These are phyloP conservation scores for Heliothis peltigera DNA, from an alignment of 2,888 invertebrate species.

Conservation along the genomic window DNA sequence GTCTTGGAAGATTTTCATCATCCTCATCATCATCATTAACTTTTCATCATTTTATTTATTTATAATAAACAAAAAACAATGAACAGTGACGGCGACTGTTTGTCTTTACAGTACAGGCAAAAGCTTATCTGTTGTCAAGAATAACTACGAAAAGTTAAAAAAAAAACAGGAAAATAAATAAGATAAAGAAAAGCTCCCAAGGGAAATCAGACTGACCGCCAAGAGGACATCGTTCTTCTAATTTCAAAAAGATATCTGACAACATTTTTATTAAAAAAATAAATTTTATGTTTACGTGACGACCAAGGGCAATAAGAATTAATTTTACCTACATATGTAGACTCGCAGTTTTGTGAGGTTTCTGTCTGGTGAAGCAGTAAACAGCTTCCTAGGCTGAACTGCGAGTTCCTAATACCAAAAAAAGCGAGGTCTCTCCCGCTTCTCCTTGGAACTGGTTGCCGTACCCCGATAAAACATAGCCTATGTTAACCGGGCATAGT, in stretches of 20 bases:
- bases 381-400: too few species aligned
- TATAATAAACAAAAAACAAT: background rate
- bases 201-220: conserved; percentile 47
- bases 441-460: too few species aligned
- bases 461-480: too few species aligned
- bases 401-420: too few species aligned
- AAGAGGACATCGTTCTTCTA: conserved; percentile 23
- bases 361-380: too few species aligned
- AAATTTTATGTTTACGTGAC: conserved; percentile 13
- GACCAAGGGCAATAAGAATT: conserved; percentile 18
- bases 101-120: background rate
- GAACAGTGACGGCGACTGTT: background rate
- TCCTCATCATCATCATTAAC: too few species aligned
- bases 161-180: conserved; percentile 19
- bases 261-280: conserved; percentile 24
- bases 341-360: too few species aligned
- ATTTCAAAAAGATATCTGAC: conserved; percentile 24
- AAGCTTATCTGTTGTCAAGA: conserved; percentile 7
- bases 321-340: too few species aligned
- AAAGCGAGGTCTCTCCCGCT: too few species aligned
- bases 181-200: conserved; percentile 5
- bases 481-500: too few species aligned
- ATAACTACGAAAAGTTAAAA: background rate
- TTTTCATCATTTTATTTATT: too few species aligned
- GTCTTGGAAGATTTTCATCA: too few species aligned